These are phyloP conservation scores for Phenganax stokvisi DNA, from an alignment of 92 coral and sea anemone genomes.

Conservation along the genomic window DNA sequence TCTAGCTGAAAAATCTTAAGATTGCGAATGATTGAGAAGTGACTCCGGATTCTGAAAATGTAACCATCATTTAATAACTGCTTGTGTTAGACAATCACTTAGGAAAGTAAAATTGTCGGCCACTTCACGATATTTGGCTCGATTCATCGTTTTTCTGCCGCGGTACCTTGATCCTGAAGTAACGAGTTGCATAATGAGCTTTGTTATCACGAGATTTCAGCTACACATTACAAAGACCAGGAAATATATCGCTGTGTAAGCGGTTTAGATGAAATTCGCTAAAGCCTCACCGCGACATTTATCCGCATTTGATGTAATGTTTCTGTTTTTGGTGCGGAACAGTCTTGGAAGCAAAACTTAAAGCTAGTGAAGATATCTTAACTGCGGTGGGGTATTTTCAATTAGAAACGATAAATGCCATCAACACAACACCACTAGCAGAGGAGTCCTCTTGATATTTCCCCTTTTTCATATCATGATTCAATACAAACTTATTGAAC, in stretches of 20 bases:
- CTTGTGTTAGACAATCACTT: not conserved
- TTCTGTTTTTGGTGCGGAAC: too few relatives aligned
- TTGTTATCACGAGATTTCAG: constrained; percentile 1
- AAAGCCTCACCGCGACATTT: constrained; percentile 8
- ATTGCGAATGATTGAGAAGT: not conserved
- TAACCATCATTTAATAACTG: constrained; percentile 3
- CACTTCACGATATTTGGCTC: constrained; percentile 6
- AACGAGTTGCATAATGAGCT: constrained; percentile 11
- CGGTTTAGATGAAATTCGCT: not conserved
- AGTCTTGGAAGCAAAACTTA: too few relatives aligned
- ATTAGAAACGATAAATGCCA: too few relatives aligned
- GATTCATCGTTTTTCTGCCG: not conserved
- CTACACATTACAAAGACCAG: not conserved
- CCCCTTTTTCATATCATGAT: too few relatives aligned
- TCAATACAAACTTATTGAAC: too few relatives aligned
- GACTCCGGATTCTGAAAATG: constrained; percentile 15
- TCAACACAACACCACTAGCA: too few relatives aligned
- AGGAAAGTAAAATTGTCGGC: not conserved
- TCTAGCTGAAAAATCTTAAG: too few relatives aligned
- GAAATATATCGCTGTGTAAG: constrained; percentile 5
- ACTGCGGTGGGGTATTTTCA: too few relatives aligned
- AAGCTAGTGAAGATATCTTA: too few relatives aligned
- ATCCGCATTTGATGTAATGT: too few relatives aligned
- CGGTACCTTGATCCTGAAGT: constrained; percentile 3
- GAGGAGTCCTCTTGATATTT: too few relatives aligned